Evolutionary conservation across 2,888 invertebrate species (phyloP).

Genomic region (Thumatha senex): DNA sequence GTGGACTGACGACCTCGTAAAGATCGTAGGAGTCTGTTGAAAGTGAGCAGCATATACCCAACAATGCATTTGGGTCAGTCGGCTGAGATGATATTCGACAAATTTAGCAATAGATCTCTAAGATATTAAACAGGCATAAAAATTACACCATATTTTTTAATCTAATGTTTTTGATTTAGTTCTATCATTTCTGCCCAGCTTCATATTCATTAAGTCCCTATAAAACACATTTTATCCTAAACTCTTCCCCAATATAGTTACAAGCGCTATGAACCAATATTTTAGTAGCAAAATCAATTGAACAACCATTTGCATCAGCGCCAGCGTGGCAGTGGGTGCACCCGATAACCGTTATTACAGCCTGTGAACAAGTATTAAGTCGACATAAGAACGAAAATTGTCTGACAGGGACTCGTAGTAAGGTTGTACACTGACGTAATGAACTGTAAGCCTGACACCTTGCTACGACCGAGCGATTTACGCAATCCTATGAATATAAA

Average conservation of each 20-base stretch:
- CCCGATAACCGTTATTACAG: slow-evolving; percentile 53
- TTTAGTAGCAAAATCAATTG: slow-evolving; percentile 68
- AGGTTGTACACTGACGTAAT: slow-evolving; percentile 66
- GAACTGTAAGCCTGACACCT: slow-evolving; percentile 73
- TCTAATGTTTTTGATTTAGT: too few species aligned
- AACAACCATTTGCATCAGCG: slow-evolving; percentile 59
- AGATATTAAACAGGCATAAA: too few species aligned
- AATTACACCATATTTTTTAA: too few species aligned
- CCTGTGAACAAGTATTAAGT: slow-evolving; percentile 23
- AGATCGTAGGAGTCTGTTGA: too few species aligned
- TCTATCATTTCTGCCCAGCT: not conserved
- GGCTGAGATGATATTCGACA: too few species aligned
- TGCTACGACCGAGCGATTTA: slow-evolving; percentile 63
- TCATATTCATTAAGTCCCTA: too few species aligned
- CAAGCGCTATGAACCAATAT: slow-evolving; percentile 50
- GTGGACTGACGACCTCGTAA: too few species aligned
- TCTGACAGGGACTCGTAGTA: slow-evolving; percentile 36
- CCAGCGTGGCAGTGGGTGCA: slow-evolving; percentile 58
- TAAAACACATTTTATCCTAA: slow-evolving; percentile 1
- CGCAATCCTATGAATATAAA: slow-evolving; percentile 80
- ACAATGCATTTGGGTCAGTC: too few species aligned
- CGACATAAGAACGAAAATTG: slow-evolving; percentile 45
- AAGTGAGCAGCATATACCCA: too few species aligned
- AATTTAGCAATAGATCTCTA: too few species aligned
- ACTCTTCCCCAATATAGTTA: slow-evolving; percentile 25